phyloP scores from a whole-genome alignment of 1,140 invertebrate species.

The Cydia splendana region DNA sequence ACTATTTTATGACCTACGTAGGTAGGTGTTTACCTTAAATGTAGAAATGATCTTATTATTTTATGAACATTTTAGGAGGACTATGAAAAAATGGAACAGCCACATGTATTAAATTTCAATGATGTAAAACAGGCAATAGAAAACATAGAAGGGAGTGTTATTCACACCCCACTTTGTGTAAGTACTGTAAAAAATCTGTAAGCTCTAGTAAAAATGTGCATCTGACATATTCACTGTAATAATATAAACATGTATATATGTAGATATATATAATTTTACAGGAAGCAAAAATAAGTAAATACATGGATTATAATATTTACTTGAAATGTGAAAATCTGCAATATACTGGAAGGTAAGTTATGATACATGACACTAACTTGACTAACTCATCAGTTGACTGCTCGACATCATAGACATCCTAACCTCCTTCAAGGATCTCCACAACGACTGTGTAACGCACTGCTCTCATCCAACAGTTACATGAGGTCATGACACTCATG shows the following conservation, averaged over 20 bases:
- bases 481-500: too few relatives aligned
- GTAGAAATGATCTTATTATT: neutral
- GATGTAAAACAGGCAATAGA: constrained; percentile 70
- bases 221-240: too few relatives aligned
- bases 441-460: neutral
- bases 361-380: neutral
- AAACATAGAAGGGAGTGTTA: constrained; percentile 65
- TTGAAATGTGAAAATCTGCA: constrained; percentile 75
- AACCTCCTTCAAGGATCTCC: neutral
- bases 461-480: too few relatives aligned
- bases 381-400: neutral
- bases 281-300: constrained; percentile 73
- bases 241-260: neutral
- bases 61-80: constrained; percentile 39
- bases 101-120: constrained; percentile 59
- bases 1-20: too few relatives aligned
- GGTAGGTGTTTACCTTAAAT: too few relatives aligned
- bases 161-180: constrained; percentile 73
- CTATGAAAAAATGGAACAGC: constrained; percentile 37
- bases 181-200: constrained; percentile 39
- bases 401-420: neutral
- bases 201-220: too few relatives aligned
- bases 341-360: constrained; percentile 68
- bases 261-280: constrained; percentile 43
- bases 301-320: constrained; percentile 71